phyloP scores from a whole-genome alignment of 2,797 vertebrate species.

The Aphelocoma californica region DNA sequence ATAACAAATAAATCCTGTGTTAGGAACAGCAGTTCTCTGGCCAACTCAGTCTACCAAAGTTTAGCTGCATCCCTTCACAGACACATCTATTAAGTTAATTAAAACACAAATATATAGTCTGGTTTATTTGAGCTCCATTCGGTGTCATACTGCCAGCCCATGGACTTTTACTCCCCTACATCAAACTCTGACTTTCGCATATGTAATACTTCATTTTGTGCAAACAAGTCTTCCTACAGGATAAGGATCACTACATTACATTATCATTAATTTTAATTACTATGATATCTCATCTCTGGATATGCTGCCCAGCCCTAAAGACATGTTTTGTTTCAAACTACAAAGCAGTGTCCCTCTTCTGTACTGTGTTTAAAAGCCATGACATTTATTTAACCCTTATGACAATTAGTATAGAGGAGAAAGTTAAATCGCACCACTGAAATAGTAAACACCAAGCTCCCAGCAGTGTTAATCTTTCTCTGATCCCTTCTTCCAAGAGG shows the following conservation, averaged over 20 bases:
- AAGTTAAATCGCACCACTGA: background rate
- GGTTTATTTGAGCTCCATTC: background rate
- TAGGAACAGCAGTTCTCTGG: constrained; percentile 9
- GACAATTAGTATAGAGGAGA: background rate
- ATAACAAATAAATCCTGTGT: constrained; percentile 20
- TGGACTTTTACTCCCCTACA: background rate
- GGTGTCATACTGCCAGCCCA: background rate
- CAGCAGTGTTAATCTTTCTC: background rate
- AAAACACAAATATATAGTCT: constrained; percentile 11
- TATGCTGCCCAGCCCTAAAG: background rate
- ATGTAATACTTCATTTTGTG: background rate
- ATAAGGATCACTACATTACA: constrained; percentile 31
- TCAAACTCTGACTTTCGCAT: constrained; percentile 2
- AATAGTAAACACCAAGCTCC: background rate
- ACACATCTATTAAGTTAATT: background rate
- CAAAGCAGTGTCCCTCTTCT: background rate
- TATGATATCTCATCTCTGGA: background rate
- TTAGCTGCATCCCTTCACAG: background rate
- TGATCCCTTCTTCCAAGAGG: constrained; percentile 19
- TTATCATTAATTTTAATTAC: constrained; percentile 34
- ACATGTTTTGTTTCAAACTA: constrained; percentile 33
- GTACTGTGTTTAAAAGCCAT: background rate
- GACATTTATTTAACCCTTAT: constrained; percentile 26
- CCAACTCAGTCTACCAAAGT: background rate
- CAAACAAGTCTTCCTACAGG: background rate